Evolutionary conservation across 2,888 invertebrate species (phyloP), one percentile per base, ranked within the genome.

Genomic region (Chouioia cunea): DNA sequence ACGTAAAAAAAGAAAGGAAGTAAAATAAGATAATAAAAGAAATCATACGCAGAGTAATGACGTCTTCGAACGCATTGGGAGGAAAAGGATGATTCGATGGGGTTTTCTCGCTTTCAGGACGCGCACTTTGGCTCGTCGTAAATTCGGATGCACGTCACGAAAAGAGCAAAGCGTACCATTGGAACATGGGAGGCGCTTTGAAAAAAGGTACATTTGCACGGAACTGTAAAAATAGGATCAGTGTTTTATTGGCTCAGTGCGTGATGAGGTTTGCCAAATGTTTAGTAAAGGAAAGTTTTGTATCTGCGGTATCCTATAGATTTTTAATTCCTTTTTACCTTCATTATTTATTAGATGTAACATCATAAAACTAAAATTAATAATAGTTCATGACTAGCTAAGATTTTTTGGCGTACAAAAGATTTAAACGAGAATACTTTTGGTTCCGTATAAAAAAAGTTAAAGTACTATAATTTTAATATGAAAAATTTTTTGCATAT

Each of bases 171-270:
- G n/a, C 16, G 15, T 36, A 54, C 20, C 47, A 43, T 27, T 36
- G 6, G 50, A 4, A 57, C 18, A 43, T 22, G n/a, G 20, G 43
- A 1, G 52, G 27, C 23, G 36, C 20, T n/a, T 20, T 36, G 56
- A 23, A 50, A 57, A 52, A 36, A 27, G 62, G 63, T 60, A 57
- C 59, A 64, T 72, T 71, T 68, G 60, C 67, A 57, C 73, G 65
- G 65, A 73, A 74, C 65, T 73, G 73, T 74, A 73, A 74, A 73
- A 74, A 74, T 73, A 20, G 63, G 71, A 74, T 74, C 70, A 73
- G 56, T 70, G 63, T 71, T 74, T 73, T 74, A 73, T 70, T 70
- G 67, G 54, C 48, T 16, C 57, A 54, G 67, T 20, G 73, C 71
- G 71, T 71, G 71, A 73, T 62, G 68, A 52, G 71, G 53, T 71